A percentile compares a stretch with the other conserved stretches of the same genome.
Conservation (phyloP, 1,140 invertebrate genomes). For the Marisa cornuarietis region DNA sequence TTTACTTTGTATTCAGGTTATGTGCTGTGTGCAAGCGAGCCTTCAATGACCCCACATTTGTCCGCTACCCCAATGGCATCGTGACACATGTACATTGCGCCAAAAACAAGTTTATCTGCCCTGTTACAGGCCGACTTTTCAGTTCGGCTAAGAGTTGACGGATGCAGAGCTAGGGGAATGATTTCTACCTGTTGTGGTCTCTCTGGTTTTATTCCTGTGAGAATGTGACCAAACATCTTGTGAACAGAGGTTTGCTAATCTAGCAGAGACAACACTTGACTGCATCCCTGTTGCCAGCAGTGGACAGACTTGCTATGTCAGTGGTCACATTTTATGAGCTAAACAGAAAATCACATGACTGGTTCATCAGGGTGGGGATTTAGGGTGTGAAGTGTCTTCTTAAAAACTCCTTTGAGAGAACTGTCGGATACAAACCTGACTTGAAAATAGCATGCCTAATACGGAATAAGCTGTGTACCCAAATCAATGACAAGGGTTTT, state of each 20-base stretch:
- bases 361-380: too few relatives aligned
- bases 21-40: constrained; percentile 68
- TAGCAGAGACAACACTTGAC: background rate
- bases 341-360: background rate
- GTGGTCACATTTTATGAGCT: background rate
- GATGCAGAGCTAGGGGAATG: too few relatives aligned
- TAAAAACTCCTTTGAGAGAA: too few relatives aligned
- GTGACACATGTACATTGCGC: constrained; percentile 68
- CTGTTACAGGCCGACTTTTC: constrained; percentile 63
- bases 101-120: constrained; percentile 64
- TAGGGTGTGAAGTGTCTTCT: too few relatives aligned
- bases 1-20: constrained; percentile 46
- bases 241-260: background rate
- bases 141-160: constrained; percentile 41
- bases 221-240: background rate
- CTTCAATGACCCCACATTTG: constrained; percentile 66
- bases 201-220: background rate
- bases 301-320: background rate
- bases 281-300: background rate
- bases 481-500: too few relatives aligned
- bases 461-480: too few relatives aligned
- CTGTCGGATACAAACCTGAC: too few relatives aligned
- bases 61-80: constrained; percentile 68
- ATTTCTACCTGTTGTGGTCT: too few relatives aligned
- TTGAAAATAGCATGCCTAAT: too few relatives aligned